Evolutionary conservation across 2,888 invertebrate species (phyloP), one percentile per base, ranked within the genome.

Genomic region (Hemicrepidius hirtus): DNA sequence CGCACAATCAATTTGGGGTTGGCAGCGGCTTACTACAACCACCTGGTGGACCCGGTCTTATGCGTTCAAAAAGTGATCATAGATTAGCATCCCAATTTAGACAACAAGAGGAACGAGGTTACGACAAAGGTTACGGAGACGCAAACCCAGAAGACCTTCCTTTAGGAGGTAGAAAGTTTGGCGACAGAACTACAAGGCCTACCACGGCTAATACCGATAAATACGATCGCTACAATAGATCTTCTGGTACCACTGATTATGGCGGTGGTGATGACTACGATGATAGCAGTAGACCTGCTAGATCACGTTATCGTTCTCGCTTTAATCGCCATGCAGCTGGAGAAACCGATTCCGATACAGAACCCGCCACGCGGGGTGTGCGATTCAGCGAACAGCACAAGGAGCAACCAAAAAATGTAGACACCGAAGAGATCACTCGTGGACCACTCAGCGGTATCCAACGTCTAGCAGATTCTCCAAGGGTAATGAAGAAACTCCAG

Each of bases 61-160:
- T 97, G 91, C 90, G 97, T 77, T 97, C 96, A 75, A 97, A 97
- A 86, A 97, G 97, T 85, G 97, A 97, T 84, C 97, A 97, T 86
- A 91, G 97, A 44, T 87, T 97, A 74, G 96, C 97, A 4, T 88
- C 95, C 0, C 97, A 97, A 83, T 96, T 95, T 87, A 91, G 96
- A 37, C 94, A 95, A 82, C 95, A 95, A 85, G 95, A 95, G 84
- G 94, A 95, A 82, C 89, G 90, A 35, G 89, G 89, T 21, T 80
- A 84, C 44, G 86, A 85, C 32, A 80, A 84, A 76, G 90, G 91
- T 57, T 92, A 90, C 79, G 88, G 87, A 16, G 91, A 92, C 68
- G 82, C 90, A 46, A 82, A 81, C 4, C 82, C 90, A 68, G 93
- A 93, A 79, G 93, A 93, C 78, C 92, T 93, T 0, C 89, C 93